A percentile compares a stretch with the other conserved stretches of the same genome.
Evolutionary conservation across 1,140 invertebrate genomes (phyloP).

Genomic region (Neodiprion lecontei): DNA sequence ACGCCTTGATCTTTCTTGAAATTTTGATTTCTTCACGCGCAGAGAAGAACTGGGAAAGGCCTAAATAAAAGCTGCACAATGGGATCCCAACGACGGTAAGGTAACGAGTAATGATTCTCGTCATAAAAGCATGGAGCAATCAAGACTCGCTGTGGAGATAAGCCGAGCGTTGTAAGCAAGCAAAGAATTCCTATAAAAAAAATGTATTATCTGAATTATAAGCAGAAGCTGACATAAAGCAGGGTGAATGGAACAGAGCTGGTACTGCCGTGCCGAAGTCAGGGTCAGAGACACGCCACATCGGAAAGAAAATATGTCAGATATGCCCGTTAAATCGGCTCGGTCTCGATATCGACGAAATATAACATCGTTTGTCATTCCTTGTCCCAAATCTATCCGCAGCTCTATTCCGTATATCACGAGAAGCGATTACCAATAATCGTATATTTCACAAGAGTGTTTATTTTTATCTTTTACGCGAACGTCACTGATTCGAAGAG

Average conservation of each 20-base stretch:
- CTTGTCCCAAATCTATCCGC: neutral
- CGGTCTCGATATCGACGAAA: neutral
- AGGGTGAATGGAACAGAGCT: neutral
- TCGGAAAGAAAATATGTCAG: neutral
- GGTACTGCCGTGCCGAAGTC: neutral
- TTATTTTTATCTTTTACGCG: too few species aligned
- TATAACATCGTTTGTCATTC: neutral
- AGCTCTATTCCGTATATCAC: neutral
- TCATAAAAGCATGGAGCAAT: neutral
- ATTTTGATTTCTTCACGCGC: neutral
- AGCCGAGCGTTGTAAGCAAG: neutral
- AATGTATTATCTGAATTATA: conserved; percentile 1
- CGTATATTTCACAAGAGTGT: too few species aligned
- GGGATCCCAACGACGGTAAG: neutral
- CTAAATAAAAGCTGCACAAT: neutral
- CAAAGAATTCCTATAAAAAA: conserved; percentile 4
- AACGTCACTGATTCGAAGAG: too few species aligned
- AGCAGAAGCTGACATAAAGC: neutral
- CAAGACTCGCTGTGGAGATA: neutral
- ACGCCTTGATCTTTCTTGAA: too few species aligned
- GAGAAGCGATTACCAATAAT: too few species aligned
- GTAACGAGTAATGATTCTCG: conserved; percentile 1
- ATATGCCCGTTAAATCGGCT: neutral
- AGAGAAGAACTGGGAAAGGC: neutral
- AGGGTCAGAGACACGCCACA: neutral